Conservation (phyloP, 92 coral and sea anemone genomes). For the Anthopleura xanthogrammica region DNA sequence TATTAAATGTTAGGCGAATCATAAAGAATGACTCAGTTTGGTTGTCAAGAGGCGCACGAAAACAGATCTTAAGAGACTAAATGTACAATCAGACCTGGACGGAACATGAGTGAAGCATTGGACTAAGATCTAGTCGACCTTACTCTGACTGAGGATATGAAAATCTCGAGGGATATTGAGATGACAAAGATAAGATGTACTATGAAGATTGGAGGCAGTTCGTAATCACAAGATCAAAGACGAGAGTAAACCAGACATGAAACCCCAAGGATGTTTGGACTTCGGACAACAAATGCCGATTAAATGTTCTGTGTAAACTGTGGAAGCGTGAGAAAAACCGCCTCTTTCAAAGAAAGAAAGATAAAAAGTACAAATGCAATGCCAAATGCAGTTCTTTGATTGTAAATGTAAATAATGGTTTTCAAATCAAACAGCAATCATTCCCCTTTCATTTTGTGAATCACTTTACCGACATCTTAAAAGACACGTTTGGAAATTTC, state of each 20-base stretch:
- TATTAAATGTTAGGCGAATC: not conserved
- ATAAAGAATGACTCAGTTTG: not conserved
- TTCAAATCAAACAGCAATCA: not conserved
- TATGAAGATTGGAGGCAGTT: not conserved
- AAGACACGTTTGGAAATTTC: not conserved
- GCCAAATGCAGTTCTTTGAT: not conserved
- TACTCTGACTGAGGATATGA: constrained; percentile 8
- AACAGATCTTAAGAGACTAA: not conserved
- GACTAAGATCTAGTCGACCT: not conserved
- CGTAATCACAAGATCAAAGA: constrained; percentile 2
- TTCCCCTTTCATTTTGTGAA: not conserved
- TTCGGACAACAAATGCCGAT: not conserved
- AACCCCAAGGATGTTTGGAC: not conserved
- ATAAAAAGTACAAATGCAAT: not conserved
- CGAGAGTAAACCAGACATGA: not conserved
- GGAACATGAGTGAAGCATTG: not conserved
- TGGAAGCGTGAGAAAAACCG: not conserved
- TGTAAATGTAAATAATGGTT: not conserved
- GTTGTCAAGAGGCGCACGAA: not conserved
- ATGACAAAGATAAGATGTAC: constrained; percentile 8
- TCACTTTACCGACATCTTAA: not conserved
- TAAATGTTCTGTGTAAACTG: not conserved
- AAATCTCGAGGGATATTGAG: constrained; percentile 1
- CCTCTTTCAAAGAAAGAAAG: not conserved
- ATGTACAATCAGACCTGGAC: not conserved